phyloP scores from a whole-genome alignment of 2,113 vertebrate genomes.

The Macheiramphus alcinus region DNA sequence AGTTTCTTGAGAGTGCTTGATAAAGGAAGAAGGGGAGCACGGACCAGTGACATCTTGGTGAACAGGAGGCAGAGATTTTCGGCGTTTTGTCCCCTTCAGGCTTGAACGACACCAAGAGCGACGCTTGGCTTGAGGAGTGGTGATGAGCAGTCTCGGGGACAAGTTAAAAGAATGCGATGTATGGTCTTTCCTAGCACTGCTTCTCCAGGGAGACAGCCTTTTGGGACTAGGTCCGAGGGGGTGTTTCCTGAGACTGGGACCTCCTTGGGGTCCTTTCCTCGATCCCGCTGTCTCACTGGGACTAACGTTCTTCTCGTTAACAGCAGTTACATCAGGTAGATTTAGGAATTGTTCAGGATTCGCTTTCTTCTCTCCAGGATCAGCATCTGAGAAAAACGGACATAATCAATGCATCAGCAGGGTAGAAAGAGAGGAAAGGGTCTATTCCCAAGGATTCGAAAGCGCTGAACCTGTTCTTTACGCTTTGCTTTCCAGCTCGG shows the following conservation, averaged over 20 bases:
- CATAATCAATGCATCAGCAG: accelerated
- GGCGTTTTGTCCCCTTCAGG: neutral
- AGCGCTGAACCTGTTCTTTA: neutral
- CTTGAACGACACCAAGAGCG: conserved; percentile 24
- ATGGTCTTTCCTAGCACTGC: neutral
- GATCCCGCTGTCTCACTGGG: accelerated
- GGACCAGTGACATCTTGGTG: neutral
- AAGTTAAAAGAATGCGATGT: accelerated
- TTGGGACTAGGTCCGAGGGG: neutral
- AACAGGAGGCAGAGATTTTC: conserved; percentile 26
- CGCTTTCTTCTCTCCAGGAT: neutral
- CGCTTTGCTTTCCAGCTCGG: neutral
- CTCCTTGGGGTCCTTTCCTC: neutral
- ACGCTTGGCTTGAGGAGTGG: neutral
- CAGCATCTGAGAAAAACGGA: neutral
- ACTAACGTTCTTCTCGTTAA: accelerated
- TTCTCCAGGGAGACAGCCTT: neutral
- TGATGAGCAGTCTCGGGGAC: accelerated
- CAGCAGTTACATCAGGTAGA: accelerated
- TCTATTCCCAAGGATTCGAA: too few species aligned
- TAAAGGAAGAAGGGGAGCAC: too few species aligned
- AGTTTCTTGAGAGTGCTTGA: too few species aligned
- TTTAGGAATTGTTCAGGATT: neutral
- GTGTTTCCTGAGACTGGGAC: neutral
- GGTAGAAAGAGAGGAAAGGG: too few species aligned